Percentiles rank a stretch among this genome's conserved stretches.
phyloP scores from a whole-genome alignment of 2,888 invertebrate genomes.

The Pasiphila rectangulata region DNA sequence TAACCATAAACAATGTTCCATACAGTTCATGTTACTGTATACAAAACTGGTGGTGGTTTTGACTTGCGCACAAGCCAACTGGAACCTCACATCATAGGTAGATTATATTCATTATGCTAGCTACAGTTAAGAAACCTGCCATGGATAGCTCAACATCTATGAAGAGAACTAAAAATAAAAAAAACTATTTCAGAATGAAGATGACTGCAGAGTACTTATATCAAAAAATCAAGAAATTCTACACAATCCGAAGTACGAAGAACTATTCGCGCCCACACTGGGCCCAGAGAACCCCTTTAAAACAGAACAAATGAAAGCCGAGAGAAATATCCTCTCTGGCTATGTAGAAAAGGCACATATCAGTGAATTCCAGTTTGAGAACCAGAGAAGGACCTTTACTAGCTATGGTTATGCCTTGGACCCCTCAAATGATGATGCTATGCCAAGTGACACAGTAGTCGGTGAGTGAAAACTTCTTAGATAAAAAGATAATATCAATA shows the following conservation, averaged over 20 bases:
- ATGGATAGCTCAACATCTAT: no score
- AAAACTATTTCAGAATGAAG: conserved; percentile 83
- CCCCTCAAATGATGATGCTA: conserved; percentile 86
- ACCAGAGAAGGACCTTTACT: conserved; percentile 95
- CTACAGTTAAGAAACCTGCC: no score
- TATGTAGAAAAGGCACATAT: conserved; percentile 97
- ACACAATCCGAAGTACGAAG: conserved; percentile 96
- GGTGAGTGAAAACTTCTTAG: conserved; percentile 48
- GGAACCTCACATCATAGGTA: no score
- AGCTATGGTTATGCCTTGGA: conserved; percentile 98
- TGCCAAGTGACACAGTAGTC: conserved; percentile 71
- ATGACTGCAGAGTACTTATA: conserved; percentile 85
- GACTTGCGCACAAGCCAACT: no score
- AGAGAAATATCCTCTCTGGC: conserved; percentile 95
- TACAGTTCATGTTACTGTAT: no score
- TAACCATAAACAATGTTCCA: no score
- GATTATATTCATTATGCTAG: no score
- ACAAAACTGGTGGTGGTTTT: no score
- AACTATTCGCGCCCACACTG: conserved; percentile 93
- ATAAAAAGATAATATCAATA: no score
- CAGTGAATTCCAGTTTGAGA: conserved; percentile 98
- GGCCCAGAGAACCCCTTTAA: conserved; percentile 97
- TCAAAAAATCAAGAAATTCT: conserved; percentile 91
- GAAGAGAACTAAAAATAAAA: no score
- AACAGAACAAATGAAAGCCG: conserved; percentile 92